phyloP scores from a whole-genome alignment of 2,113 vertebrate species.

The Paralichthys olivaceus region DNA sequence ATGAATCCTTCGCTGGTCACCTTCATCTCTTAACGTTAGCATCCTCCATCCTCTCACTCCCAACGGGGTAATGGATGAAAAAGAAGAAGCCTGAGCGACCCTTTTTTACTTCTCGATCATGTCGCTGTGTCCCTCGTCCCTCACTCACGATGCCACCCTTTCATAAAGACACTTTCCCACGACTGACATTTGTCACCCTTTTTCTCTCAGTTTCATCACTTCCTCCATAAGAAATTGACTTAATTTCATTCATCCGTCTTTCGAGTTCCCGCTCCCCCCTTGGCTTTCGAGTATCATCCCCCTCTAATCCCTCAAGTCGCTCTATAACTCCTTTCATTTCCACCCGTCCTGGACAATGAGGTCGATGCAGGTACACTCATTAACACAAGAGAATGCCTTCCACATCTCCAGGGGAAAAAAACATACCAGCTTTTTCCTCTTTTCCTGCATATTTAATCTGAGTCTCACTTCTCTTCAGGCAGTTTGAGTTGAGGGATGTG shows the following conservation, averaged over 20 bases:
- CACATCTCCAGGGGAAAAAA: slow-evolving; percentile 26
- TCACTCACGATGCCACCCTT: background rate
- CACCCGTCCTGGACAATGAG: slow-evolving; percentile 35
- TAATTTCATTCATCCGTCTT: too few species aligned
- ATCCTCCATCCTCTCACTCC: background rate
- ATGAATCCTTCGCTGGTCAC: slow-evolving; percentile 7
- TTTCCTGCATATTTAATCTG: slow-evolving; percentile 48
- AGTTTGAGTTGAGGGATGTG: slow-evolving; percentile 43
- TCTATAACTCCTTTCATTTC: slow-evolving; percentile 31
- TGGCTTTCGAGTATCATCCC: slow-evolving; percentile 15
- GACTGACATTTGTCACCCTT: slow-evolving; percentile 6
- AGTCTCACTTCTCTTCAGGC: slow-evolving; percentile 40
- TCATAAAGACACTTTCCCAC: background rate
- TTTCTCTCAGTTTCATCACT: background rate
- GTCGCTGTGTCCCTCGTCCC: background rate
- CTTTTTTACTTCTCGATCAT: slow-evolving; percentile 22
- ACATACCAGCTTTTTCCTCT: background rate
- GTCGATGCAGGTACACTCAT: slow-evolving; percentile 34
- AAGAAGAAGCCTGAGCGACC: slow-evolving; percentile 32
- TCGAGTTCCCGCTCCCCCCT: background rate
- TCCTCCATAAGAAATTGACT: slow-evolving; percentile 11
- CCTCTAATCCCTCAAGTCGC: slow-evolving; percentile 12
- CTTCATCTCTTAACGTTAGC: background rate
- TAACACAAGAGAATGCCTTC: slow-evolving; percentile 52
- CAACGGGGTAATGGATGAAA: slow-evolving; percentile 27